Evolutionary conservation across 2,113 vertebrate species (phyloP).

Genomic region (Eretmochelys imbricata): DNA sequence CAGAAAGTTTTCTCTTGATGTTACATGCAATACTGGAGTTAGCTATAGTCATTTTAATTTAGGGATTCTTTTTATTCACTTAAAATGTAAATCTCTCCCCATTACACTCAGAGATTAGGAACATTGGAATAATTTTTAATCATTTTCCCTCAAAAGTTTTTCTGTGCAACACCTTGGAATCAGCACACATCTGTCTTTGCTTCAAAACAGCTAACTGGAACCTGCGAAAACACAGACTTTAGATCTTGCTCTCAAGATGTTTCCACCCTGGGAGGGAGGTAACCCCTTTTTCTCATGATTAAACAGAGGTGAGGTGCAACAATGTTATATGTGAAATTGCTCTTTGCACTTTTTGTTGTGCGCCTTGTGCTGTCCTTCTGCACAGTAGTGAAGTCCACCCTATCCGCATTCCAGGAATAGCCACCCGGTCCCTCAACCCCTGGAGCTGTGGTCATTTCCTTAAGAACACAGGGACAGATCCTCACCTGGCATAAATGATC

Average conservation of each 20-base stretch:
- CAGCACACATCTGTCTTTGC: background rate
- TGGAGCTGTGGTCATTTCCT: background rate
- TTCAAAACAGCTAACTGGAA: slow-evolving; percentile 1
- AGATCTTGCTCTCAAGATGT: slow-evolving; percentile 23
- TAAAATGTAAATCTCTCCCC: slow-evolving; percentile 46
- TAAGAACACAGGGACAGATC: no score
- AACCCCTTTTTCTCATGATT: slow-evolving; percentile 10
- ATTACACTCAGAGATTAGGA: slow-evolving; percentile 5
- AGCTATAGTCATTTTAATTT: slow-evolving; percentile 65
- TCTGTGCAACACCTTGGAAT: background rate
- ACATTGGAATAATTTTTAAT: background rate
- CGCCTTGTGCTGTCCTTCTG: background rate
- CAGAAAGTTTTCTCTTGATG: slow-evolving; percentile 72
- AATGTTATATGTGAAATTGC: background rate
- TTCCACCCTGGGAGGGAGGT: slow-evolving; percentile 2
- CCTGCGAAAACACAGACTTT: slow-evolving; percentile 42
- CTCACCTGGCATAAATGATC: no score
- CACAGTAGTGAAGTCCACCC: no score
- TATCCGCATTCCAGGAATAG: no score
- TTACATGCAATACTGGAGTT: slow-evolving; percentile 50
- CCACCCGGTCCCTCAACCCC: background rate
- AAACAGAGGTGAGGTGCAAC: slow-evolving; percentile 16
- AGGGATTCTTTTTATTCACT: slow-evolving; percentile 24
- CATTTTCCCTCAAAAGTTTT: background rate
- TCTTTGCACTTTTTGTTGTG: fast-evolving